These are phyloP conservation scores for Stomatorhinus walkeri DNA, from an alignment of 2,797 vertebrate species.

Conservation along the genomic window DNA sequence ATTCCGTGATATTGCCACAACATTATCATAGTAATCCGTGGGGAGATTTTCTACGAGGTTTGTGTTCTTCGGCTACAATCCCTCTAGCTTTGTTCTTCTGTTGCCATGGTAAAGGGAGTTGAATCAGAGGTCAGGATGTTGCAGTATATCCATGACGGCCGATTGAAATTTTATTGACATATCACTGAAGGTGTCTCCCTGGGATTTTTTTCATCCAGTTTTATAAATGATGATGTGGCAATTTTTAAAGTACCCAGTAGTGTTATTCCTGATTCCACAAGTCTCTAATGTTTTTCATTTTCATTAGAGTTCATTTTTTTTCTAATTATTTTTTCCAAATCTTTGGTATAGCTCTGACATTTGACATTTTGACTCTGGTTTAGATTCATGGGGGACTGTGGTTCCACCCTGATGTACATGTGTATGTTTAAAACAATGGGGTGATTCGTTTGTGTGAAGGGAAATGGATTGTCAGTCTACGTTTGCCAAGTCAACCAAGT, in stretches of 20 bases:
- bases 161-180: neutral
- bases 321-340: neutral
- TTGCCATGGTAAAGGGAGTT: slow-evolving; percentile 30
- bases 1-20: neutral
- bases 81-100: slow-evolving; percentile 2
- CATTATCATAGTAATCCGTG: neutral
- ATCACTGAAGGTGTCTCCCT: neutral
- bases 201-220: neutral
- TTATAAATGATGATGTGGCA: neutral
- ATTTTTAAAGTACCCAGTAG: neutral
- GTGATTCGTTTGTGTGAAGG: slow-evolving; percentile 27
- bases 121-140: neutral
- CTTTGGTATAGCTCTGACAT: neutral
- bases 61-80: slow-evolving; percentile 18
- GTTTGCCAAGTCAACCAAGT: slow-evolving; percentile 30
- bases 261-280: neutral
- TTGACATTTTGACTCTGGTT: slow-evolving; percentile 26
- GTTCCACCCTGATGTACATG: neutral
- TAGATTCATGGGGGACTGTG: neutral
- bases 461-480: slow-evolving; percentile 28
- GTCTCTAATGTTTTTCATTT: neutral
- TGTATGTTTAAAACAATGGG: neutral
- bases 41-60: neutral
- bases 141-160: neutral
- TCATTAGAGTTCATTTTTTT: neutral